Evolutionary conservation across 2,113 vertebrate genomes (phyloP).

Genomic region (Eulemur macaco): DNA sequence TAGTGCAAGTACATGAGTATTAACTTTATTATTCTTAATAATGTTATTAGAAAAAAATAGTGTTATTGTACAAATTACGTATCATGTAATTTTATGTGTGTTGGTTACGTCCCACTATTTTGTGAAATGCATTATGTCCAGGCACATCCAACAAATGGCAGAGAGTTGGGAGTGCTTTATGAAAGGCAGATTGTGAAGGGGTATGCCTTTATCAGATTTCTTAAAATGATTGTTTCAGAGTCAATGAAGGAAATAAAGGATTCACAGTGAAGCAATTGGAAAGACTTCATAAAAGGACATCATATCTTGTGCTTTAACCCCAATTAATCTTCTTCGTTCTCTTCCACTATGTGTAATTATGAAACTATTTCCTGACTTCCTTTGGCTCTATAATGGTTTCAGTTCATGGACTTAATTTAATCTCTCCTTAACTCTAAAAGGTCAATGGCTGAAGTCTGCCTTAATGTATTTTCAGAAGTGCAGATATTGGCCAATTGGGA

Average conservation of each 20-base stretch:
- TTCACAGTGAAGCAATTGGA: background rate
- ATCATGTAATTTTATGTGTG: background rate
- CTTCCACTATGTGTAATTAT: background rate
- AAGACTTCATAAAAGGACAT: background rate
- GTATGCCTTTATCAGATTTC: background rate
- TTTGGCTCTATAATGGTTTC: background rate
- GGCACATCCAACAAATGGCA: background rate
- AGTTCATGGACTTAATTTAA: constrained; percentile 17
- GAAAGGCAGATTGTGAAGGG: background rate
- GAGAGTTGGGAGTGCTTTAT: background rate
- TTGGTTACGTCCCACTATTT: background rate
- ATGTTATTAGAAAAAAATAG: background rate
- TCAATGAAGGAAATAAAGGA: background rate
- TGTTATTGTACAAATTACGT: background rate
- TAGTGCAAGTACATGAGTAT: background rate
- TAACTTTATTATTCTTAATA: background rate
- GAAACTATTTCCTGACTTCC: constrained; percentile 33
- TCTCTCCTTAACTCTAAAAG: background rate
- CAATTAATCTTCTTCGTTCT: background rate
- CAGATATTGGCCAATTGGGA: background rate
- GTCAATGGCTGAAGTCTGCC: constrained; percentile 14
- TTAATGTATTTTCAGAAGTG: constrained; percentile 31
- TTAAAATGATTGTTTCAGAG: background rate
- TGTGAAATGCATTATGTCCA: background rate
- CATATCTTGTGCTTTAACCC: background rate